Percentiles rank a stretch among this genome's conserved stretches.
phyloP scores from a whole-genome alignment of 2,888 invertebrate species.

The Octonoba sinensis region DNA sequence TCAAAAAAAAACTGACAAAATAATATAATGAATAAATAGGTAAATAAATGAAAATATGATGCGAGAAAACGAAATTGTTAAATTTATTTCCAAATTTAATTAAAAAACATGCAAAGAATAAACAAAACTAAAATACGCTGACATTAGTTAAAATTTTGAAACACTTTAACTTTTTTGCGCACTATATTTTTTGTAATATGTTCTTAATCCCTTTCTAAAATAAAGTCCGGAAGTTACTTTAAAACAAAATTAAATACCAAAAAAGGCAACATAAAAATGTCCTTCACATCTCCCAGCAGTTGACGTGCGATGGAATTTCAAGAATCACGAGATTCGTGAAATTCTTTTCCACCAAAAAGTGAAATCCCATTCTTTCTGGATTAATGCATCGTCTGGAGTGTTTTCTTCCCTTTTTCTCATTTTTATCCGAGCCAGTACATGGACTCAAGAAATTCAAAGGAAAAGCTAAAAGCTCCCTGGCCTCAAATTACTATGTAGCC shows the following conservation, averaged over 20 bases:
- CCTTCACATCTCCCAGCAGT: conserved; percentile 32
- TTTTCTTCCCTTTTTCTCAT: too few relatives aligned
- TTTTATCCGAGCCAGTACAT: too few relatives aligned
- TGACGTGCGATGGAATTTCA: conserved; percentile 41
- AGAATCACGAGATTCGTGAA: conserved; percentile 39
- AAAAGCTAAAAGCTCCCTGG: conserved; percentile 30
- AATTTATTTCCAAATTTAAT: too few relatives aligned
- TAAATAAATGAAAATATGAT: too few relatives aligned
- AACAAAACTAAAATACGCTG: too few relatives aligned
- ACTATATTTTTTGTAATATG: too few relatives aligned
- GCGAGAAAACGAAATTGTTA: too few relatives aligned
- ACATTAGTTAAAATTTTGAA: too few relatives aligned
- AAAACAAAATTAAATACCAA: conserved; percentile 20
- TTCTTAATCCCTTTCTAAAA: background rate
- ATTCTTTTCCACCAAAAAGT: conserved; percentile 23
- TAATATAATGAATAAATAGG: too few relatives aligned
- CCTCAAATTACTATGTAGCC: conserved; percentile 38
- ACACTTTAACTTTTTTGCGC: too few relatives aligned
- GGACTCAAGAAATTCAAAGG: background rate
- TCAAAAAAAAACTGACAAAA: too few relatives aligned
- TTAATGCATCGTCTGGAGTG: conserved; percentile 28
- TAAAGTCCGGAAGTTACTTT: conserved; percentile 27
- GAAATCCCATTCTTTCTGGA: conserved; percentile 42
- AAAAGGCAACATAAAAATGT: conserved; percentile 25
- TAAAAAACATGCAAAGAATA: too few relatives aligned